These are phyloP conservation scores for Myioborus miniatus DNA, from an alignment of 2,797 vertebrate species.

Conservation along the genomic window DNA sequence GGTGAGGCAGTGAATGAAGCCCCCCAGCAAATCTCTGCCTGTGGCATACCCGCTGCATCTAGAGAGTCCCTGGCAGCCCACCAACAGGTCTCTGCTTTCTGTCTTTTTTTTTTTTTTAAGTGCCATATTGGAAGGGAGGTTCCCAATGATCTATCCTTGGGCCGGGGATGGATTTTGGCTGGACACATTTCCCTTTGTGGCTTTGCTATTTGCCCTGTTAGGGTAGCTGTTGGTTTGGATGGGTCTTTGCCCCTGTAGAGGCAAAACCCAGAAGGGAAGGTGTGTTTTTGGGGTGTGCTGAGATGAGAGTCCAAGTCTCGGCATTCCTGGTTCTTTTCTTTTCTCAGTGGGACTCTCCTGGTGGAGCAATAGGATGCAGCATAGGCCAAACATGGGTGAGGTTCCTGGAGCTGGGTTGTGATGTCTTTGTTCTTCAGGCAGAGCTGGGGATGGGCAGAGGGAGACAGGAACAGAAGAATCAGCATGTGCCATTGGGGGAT, in stretches of 20 bases:
- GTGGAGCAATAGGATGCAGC: neutral
- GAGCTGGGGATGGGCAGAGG: constrained; percentile 25
- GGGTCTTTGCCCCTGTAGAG: neutral
- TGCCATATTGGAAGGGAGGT: neutral
- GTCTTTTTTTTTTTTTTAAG: neutral
- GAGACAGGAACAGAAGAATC: neutral
- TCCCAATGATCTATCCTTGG: neutral
- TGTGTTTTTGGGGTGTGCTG: neutral
- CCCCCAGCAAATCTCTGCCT: neutral
- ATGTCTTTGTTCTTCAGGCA: constrained; percentile 64
- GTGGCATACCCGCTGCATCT: neutral
- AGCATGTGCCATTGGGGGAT: neutral
- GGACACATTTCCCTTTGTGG: neutral
- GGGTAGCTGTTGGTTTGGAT: neutral
- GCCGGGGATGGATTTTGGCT: neutral
- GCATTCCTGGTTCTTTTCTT: neutral
- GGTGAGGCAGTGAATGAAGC: neutral
- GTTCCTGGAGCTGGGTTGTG: constrained; percentile 29
- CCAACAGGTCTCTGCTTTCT: neutral
- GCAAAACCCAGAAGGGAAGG: neutral
- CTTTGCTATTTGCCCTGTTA: neutral
- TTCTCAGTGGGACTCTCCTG: neutral
- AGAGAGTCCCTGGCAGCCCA: neutral
- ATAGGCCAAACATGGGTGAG: neutral
- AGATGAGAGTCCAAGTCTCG: neutral